Conservation (phyloP, 2,888 invertebrate species). For the Linnaemya tessellans region DNA sequence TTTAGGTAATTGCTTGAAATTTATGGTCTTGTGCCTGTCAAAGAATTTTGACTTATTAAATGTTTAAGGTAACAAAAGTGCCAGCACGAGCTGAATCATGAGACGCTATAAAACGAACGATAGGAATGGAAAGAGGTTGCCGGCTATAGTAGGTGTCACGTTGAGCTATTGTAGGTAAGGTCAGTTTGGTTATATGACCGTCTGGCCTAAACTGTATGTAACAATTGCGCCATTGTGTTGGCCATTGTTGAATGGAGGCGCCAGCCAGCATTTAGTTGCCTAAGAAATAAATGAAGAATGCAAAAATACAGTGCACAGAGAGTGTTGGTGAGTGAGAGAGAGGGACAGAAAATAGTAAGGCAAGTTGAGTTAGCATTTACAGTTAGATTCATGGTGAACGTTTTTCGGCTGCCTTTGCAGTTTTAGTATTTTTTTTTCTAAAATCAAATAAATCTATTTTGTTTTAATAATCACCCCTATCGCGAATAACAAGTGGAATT, state of each 20-base stretch:
- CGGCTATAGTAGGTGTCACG: constrained; percentile 58
- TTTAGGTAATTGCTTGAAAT: constrained; percentile 61
- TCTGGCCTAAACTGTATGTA: constrained; percentile 59
- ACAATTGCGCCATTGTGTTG: constrained; percentile 73
- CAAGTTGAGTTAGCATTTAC: background rate
- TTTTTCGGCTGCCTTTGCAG: too few species aligned
- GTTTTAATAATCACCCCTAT: too few species aligned
- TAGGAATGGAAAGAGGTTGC: background rate
- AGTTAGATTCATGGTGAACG: background rate
- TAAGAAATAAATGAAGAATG: constrained; percentile 21
- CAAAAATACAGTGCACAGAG: background rate
- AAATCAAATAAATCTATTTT: too few species aligned
- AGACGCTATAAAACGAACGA: background rate
- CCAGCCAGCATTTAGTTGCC: constrained; percentile 79
- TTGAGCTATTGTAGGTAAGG: constrained; percentile 63
- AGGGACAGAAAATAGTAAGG: background rate
- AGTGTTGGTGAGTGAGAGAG: background rate
- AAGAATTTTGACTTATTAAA: constrained; percentile 58
- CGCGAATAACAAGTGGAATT: too few species aligned
- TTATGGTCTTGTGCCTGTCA: constrained; percentile 56
- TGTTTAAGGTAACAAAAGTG: constrained; percentile 39
- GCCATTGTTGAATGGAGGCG: constrained; percentile 75
- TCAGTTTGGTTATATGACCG: constrained; percentile 57
- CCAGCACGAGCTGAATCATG: constrained; percentile 25
- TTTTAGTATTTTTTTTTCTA: too few species aligned